Percentiles rank a stretch among this genome's conserved stretches.
Conservation (phyloP, 2,888 invertebrate species). For the Spodoptera picta region DNA sequence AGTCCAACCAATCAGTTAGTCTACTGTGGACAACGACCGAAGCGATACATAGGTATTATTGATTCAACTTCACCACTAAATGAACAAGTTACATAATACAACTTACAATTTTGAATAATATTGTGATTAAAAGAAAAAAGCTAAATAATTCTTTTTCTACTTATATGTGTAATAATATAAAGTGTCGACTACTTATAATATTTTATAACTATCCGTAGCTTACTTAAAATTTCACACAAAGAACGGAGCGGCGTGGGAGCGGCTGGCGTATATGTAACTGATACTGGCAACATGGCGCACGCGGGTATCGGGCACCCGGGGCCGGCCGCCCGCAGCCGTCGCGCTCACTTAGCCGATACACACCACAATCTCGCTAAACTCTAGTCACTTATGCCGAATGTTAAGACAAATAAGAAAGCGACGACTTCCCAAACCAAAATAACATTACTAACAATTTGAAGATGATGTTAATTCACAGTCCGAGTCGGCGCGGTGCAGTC, state of each 20-base stretch:
- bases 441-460: slow-evolving; percentile 78
- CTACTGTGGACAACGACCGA: slow-evolving; percentile 77
- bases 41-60: slow-evolving; percentile 76
- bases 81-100: slow-evolving; percentile 86
- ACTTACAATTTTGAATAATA: slow-evolving; percentile 89
- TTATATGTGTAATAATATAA: slow-evolving; percentile 89
- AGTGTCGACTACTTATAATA: slow-evolving; percentile 88
- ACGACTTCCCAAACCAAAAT: slow-evolving; percentile 81
- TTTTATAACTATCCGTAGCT: slow-evolving; percentile 85
- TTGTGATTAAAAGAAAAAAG: slow-evolving; percentile 87
- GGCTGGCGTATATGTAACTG: slow-evolving; percentile 12
- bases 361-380: slow-evolving; percentile 79
- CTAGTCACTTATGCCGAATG: slow-evolving; percentile 81
- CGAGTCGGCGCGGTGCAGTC: slow-evolving; percentile 51
- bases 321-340: slow-evolving; percentile 46
- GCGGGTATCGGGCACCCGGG: slow-evolving; percentile 48
- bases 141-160: slow-evolving; percentile 88
- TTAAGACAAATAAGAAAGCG: slow-evolving; percentile 82
- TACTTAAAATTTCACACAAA: slow-evolving; percentile 87
- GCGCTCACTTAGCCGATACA: slow-evolving; percentile 69
- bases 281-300: too few relatives aligned
- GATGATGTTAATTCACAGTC: slow-evolving; percentile 64
- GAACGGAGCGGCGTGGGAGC: slow-evolving; percentile 71
- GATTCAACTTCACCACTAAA: slow-evolving; percentile 82
- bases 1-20: slow-evolving; percentile 84